Evolutionary conservation across 2,888 invertebrate genomes (phyloP).

Genomic region (Drosophila emarginata): DNA sequence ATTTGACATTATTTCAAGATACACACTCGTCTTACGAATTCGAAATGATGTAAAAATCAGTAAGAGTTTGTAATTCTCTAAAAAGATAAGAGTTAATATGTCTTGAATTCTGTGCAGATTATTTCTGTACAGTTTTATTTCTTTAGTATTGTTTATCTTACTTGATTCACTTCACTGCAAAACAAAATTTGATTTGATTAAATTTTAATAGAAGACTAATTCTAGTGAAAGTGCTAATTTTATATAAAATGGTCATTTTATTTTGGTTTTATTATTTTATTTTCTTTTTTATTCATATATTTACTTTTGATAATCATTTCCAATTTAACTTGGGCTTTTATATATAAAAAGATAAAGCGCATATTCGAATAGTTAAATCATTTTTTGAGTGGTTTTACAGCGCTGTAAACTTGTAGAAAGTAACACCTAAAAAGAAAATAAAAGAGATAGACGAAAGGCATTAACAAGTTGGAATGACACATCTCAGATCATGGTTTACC

Average conservation of each 20-base stretch:
- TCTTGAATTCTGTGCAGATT: not conserved
- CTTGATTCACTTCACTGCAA: too few relatives aligned
- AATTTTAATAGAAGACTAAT: too few relatives aligned
- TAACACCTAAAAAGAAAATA: conserved; percentile 62
- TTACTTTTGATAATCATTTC: not conserved
- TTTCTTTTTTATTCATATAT: too few relatives aligned
- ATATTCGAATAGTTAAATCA: conserved; percentile 4
- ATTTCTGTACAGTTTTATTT: not conserved
- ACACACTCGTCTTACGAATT: not conserved
- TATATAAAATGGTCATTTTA: too few relatives aligned
- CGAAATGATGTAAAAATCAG: not conserved
- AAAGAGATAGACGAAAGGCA: not conserved
- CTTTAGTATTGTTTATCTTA: not conserved
- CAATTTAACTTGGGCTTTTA: not conserved
- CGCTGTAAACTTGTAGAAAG: conserved; percentile 74
- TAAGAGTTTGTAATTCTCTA: not conserved
- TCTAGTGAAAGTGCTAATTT: too few relatives aligned
- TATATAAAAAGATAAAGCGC: not conserved
- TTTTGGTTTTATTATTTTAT: not conserved
- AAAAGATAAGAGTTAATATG: not conserved
- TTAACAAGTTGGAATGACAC: not conserved
- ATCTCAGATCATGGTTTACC: conserved; percentile 47
- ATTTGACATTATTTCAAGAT: not conserved
- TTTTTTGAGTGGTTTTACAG: conserved; percentile 30
- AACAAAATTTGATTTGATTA: too few relatives aligned